A percentile compares a stretch with the other conserved stretches of the same genome.
Conservation (phyloP, 2,797 vertebrate genomes). For the Mallotus villosus region DNA sequence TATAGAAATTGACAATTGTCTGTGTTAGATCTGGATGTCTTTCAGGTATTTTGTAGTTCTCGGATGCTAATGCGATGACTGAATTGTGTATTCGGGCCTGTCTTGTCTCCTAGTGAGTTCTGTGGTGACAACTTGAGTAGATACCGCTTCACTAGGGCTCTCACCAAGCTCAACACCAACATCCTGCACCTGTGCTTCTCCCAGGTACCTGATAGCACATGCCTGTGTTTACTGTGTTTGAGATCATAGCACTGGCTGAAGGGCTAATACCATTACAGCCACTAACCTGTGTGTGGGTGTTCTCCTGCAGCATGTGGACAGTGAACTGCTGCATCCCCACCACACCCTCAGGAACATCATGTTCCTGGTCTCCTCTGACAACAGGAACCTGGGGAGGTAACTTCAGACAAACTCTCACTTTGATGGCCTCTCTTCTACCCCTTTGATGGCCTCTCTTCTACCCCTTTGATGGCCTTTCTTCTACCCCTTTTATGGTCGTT, state of each 20-base stretch:
- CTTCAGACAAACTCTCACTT: not conserved
- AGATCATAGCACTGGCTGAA: not conserved
- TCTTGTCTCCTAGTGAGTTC: constrained; percentile 83
- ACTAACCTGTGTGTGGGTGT: constrained; percentile 20
- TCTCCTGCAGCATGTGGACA: constrained; percentile 84
- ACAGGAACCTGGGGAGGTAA: constrained; percentile 92
- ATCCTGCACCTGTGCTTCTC: constrained; percentile 96
- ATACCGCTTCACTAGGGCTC: constrained; percentile 90
- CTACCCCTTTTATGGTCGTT: not conserved
- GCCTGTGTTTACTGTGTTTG: not conserved
- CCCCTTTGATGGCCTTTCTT: not conserved
- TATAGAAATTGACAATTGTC: no score
- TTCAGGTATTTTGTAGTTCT: no score
- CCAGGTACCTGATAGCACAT: constrained; percentile 75
- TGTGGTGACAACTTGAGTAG: constrained; percentile 94
- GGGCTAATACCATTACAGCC: not conserved
- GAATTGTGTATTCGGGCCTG: not conserved
- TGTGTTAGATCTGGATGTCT: no score
- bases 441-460: not conserved
- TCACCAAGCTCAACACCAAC: constrained; percentile 95
- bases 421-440: not conserved
- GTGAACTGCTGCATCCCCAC: constrained; percentile 93
- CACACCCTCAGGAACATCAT: constrained; percentile 97
- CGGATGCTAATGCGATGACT: not conserved
- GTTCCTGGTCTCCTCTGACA: constrained; percentile 90